Evolutionary conservation across 2,888 invertebrate genomes (phyloP).

Genomic region (Clanis bilineata): DNA sequence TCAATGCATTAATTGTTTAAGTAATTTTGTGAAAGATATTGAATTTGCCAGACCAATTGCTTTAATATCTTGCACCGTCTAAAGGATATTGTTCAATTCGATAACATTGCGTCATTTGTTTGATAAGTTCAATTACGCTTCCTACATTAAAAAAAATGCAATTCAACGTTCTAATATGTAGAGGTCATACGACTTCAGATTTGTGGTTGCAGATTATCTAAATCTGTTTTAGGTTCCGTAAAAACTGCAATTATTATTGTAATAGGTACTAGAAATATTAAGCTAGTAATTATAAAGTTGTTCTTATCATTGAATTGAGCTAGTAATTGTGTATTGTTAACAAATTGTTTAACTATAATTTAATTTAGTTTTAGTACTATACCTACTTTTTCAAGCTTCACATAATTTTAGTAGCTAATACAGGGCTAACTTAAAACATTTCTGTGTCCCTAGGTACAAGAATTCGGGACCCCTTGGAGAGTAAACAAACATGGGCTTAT

Average conservation of each 20-base stretch:
- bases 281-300: neutral
- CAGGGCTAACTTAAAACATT: too few species aligned
- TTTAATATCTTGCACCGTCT: too few species aligned
- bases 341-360: neutral
- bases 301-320: neutral
- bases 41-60: too few species aligned
- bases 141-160: neutral
- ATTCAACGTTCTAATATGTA: neutral
- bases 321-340: too few species aligned
- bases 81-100: neutral
- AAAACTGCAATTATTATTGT: neutral
- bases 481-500: too few species aligned
- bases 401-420: too few species aligned
- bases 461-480: too few species aligned
- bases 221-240: neutral
- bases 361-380: too few species aligned
- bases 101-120: neutral
- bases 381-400: too few species aligned
- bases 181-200: neutral
- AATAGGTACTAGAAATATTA: neutral
- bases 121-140: neutral
- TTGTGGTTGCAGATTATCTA: neutral
- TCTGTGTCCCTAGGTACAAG: too few species aligned
- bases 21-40: too few species aligned
- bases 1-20: too few species aligned